These are phyloP conservation scores for Acleris laterana DNA, from an alignment of 2,888 invertebrate genomes.

Conservation along the genomic window DNA sequence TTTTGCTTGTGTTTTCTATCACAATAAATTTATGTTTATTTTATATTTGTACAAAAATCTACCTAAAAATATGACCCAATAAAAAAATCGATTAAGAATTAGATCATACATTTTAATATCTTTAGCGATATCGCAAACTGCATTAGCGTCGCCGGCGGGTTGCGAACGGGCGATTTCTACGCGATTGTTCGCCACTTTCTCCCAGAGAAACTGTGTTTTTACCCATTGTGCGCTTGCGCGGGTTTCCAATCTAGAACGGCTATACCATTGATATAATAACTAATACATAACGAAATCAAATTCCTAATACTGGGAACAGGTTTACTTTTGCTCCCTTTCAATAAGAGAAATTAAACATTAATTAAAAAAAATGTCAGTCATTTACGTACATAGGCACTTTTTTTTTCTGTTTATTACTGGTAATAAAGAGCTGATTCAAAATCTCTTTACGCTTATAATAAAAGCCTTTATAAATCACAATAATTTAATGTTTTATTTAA, in stretches of 20 bases:
- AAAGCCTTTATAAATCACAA: no score
- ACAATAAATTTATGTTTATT: no score
- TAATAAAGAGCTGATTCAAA: neutral
- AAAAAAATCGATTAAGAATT: no score
- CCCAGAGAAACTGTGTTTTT: slow-evolving; percentile 81
- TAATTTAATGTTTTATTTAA: no score
- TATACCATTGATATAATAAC: neutral
- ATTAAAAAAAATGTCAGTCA: no score
- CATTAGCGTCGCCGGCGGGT: slow-evolving; percentile 28
- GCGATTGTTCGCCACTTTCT: slow-evolving; percentile 77
- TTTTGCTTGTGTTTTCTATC: no score
- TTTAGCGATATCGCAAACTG: neutral
- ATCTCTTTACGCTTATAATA: neutral
- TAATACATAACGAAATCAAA: neutral
- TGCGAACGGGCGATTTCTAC: slow-evolving; percentile 53
- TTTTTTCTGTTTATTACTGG: neutral
- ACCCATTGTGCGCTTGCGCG: slow-evolving; percentile 61
- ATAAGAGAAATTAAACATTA: no score
- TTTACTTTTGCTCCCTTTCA: no score
- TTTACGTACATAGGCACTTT: no score
- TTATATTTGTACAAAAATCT: no score
- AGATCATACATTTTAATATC: no score
- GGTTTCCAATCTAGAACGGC: slow-evolving; percentile 45
- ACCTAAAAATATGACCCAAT: no score
- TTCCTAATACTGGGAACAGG: neutral